Base-by-base conservation (phyloP, 2,113 vertebrate genomes). In the Engystomops pustulosus region DNA sequence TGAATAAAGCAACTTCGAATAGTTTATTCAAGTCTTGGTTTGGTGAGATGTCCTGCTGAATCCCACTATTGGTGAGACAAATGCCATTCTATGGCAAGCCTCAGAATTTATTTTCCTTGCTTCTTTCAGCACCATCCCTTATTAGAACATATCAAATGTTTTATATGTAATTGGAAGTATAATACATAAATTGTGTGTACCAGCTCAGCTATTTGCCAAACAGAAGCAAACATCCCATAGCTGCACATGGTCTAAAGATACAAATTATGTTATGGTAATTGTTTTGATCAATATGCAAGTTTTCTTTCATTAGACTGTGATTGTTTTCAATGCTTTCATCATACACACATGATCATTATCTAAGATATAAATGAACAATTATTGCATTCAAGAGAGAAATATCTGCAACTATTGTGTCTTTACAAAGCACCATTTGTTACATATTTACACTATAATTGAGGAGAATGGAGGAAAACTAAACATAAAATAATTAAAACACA, bases 251-350 rank as follows among this genome's bases (percentile, higher is more conserved):
- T 18, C 62, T 67, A 32, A 67, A 36, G 32, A 67, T 23, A 36
- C 62, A 67, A 67, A 67, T 67, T 36, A 67, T 67, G 30, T 17
- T 67, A 34, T 67, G 62, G 62, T 36, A 67, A 67, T 67, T 67
- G 32, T 36, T 67, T 67, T 67, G 62, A 67, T 67, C 62, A 67
- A 67, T 67, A 23, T 67, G 62, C 32, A 67, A 67, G 62, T 25
- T 67, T 67, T 25, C 32, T 36, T 67, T 67, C 62, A 67, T 67
- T 34, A 20, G 36, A 7, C 62, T 20, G 30, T 7, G 30, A 67
- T 67, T 67, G 62, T 67, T 36, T 65, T 18, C 60, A 8, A 15
- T 7, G 12, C 15, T 32, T 7, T 67, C 10, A 36, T 34, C 62
- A 34, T 20, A 18, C 17, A 12, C 32, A 20, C 6, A 67, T 67